Evolutionary conservation across 30 jellyfish, hydroid and myxozoan genomes (phyloP).

Genomic region (Aurelia coerulea): DNA sequence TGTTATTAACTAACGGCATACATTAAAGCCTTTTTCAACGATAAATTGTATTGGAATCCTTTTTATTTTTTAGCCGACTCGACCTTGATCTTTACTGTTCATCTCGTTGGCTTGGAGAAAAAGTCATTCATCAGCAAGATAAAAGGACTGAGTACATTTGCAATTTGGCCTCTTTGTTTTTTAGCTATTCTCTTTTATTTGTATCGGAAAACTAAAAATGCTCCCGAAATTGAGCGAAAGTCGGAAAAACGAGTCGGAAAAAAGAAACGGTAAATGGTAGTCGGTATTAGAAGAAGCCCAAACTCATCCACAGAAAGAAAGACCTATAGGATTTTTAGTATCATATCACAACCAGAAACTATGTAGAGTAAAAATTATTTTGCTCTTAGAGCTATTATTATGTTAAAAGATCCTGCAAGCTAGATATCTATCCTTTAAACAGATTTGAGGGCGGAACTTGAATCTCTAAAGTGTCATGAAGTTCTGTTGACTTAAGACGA

Average conservation of each 20-base stretch:
- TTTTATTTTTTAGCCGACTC: constrained; percentile 76
- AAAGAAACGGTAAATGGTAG: constrained; percentile 60
- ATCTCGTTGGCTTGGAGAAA: constrained; percentile 79
- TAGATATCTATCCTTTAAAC: too few species aligned
- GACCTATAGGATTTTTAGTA: too few species aligned
- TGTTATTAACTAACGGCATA: too few species aligned
- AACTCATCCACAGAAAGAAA: too few species aligned
- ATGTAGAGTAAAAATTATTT: too few species aligned
- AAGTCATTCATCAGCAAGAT: constrained; percentile 53
- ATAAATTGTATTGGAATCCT: background rate
- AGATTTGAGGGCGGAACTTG: too few species aligned
- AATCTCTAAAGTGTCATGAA: too few species aligned
- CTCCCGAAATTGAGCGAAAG: constrained; percentile 61
- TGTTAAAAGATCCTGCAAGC: too few species aligned
- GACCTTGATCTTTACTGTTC: constrained; percentile 83
- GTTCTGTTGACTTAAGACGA: too few species aligned
- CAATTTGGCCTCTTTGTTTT: constrained; percentile 70
- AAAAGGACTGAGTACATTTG: constrained; percentile 41
- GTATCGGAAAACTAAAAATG: constrained; percentile 51
- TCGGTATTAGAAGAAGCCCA: background rate
- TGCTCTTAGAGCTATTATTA: too few species aligned
- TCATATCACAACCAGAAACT: too few species aligned
- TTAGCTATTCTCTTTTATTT: constrained; percentile 62
- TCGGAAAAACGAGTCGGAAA: constrained; percentile 78
- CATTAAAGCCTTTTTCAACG: too few species aligned